Percentiles rank a stretch among this genome's conserved stretches.
Evolutionary conservation across 2,888 invertebrate species (phyloP).

Genomic region (Lacanobia wlatinum): DNA sequence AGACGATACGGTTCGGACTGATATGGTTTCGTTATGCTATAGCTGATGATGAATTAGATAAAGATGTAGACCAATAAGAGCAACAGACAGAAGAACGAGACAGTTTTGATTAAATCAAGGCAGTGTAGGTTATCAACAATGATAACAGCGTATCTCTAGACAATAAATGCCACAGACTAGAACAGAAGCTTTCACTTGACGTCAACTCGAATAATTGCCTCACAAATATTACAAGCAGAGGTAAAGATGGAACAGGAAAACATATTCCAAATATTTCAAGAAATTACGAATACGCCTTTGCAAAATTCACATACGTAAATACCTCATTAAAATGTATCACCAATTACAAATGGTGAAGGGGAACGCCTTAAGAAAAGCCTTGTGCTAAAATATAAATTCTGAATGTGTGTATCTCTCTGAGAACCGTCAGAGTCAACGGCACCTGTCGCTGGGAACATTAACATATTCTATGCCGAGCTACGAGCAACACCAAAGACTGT

Average conservation of each 20-base stretch:
- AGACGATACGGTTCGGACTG: no score
- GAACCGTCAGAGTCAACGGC: slow-evolving; percentile 42
- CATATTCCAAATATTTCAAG: neutral
- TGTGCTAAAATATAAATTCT: slow-evolving; percentile 46
- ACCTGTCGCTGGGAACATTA: slow-evolving; percentile 58
- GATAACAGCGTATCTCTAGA: neutral
- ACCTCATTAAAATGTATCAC: slow-evolving; percentile 41
- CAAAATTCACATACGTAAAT: slow-evolving; percentile 25
- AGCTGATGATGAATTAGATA: no score
- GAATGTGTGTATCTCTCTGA: slow-evolving; percentile 41
- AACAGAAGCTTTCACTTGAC: neutral
- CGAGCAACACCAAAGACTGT: slow-evolving; percentile 34
- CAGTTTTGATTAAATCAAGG: neutral
- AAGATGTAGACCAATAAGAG: neutral
- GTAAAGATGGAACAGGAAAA: neutral
- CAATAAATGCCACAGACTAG: neutral
- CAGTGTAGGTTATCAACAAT: neutral
- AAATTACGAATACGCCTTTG: neutral
- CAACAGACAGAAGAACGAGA: neutral
- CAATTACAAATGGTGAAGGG: slow-evolving; percentile 36
- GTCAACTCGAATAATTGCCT: neutral
- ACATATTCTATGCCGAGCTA: slow-evolving; percentile 45
- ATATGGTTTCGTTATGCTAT: neutral
- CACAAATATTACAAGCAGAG: neutral
- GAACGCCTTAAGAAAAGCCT: slow-evolving; percentile 23